Base-by-base conservation (phyloP, 2,113 vertebrate genomes). In the Ceyx margarethae region DNA sequence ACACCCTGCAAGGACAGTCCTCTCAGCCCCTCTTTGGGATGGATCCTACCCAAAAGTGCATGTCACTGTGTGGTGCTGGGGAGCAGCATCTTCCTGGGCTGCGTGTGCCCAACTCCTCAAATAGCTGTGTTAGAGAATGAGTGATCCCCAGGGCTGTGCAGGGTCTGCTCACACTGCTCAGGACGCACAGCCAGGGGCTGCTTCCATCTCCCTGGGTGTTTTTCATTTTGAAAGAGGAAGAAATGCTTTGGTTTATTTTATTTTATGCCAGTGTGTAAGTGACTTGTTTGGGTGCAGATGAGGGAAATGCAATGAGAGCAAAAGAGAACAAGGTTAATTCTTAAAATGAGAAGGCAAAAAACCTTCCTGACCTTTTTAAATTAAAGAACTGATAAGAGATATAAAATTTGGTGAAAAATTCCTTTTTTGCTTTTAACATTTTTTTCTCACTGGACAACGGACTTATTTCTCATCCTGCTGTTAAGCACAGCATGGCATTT, bases 31-130 rank as follows among this genome's bases (percentile, higher is more conserved):
- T 15, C 11, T 2, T 9, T 6, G 21, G 48, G n/a, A 7, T 0
- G 4, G 46, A 40, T 64, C n/a, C 62, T 19, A 0, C 21, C 16
- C 31, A 4, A 28, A 40, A 22, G 8, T 10, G 0, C 15, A 2
- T 2, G 2, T 8, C 17, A 0, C 0, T 0, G 0, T 11, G 3
- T 16, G 21, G 13, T 10, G 3, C 3, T 8, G 8, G 17, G 22
- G 40, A 68, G 20, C 21, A 20, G 13, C 5, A 3, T 2, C 29
- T 3, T 1, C 3, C 51, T 4, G 0, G 5, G 9, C 50, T 6
- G 4, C 0, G 0, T 45, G n/a, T 3, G 4, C 23, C 43, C 16
- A 4, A 7, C 9, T 18, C 7, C 10, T 43, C 31, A 4, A 17
- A 6, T 4, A 5, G 3, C 2, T 0, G 29, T 48, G 19, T 10